Evolutionary conservation across 2,113 vertebrate species (phyloP).

Genomic region (Seriola aureovittata): DNA sequence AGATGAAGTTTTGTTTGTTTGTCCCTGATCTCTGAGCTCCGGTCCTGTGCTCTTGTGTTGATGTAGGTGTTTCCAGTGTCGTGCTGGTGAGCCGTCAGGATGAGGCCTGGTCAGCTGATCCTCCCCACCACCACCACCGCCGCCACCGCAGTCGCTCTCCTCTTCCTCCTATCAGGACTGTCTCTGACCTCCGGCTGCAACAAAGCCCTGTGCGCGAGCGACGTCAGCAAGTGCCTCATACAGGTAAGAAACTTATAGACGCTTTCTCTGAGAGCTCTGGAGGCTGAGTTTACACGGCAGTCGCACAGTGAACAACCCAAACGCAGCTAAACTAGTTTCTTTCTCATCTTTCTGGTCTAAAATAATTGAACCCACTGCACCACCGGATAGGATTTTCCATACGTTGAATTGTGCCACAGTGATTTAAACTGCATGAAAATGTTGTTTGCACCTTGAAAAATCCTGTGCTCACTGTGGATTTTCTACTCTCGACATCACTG

Average conservation of each 20-base stretch:
- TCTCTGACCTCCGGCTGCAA: slow-evolving; percentile 89
- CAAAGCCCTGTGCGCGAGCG: slow-evolving; percentile 97
- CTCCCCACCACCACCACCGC: slow-evolving; percentile 71
- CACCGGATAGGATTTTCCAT: neutral
- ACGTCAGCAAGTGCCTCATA: slow-evolving; percentile 98
- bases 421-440: neutral
- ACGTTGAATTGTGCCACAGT: neutral
- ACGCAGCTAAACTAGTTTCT: neutral
- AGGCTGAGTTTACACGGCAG: neutral
- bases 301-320: neutral
- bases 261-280: neutral
- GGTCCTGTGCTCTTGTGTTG: slow-evolving; percentile 30
- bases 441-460: neutral
- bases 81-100: slow-evolving; percentile 81
- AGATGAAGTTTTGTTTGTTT: slow-evolving; percentile 40
- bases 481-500: neutral
- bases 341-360: no score
- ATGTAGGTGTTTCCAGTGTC: slow-evolving; percentile 67
- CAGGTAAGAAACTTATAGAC: slow-evolving; percentile 85
- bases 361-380: no score
- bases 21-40: neutral
- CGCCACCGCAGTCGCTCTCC: slow-evolving; percentile 76
- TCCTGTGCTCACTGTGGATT: neutral
- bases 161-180: slow-evolving; percentile 87
- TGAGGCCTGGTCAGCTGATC: slow-evolving; percentile 85